These are phyloP conservation scores for Brachionus asplanchnoidis DNA, from an alignment of 1,140 invertebrate genomes.

Conservation along the genomic window DNA sequence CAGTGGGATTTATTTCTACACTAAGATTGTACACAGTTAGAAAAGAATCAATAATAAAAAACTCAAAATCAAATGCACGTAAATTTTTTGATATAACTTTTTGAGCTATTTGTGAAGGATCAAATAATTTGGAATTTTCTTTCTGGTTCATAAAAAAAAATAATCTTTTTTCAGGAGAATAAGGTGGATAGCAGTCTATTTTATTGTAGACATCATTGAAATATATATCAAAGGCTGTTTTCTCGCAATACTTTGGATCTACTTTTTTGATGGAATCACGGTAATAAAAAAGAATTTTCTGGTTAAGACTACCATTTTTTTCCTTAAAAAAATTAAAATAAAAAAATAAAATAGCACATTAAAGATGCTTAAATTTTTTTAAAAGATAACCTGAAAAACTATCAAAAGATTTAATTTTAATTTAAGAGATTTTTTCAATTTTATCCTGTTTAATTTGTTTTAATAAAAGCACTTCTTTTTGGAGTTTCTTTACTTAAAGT, in stretches of 20 bases:
- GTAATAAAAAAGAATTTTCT: not conserved
- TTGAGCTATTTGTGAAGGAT: not conserved
- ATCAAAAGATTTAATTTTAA: too few species aligned
- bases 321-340: not conserved
- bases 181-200: not conserved
- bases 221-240: conserved; percentile 28
- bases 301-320: not conserved
- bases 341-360: not conserved
- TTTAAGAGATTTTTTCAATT: too few species aligned
- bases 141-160: not conserved
- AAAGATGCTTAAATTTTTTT: not conserved
- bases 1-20: not conserved
- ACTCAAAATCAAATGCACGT: not conserved
- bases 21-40: not conserved
- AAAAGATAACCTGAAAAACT: too few species aligned
- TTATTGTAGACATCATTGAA: not conserved
- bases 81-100: conserved; percentile 9
- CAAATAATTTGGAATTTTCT: not conserved
- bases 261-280: not conserved
- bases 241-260: not conserved
- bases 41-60: not conserved
- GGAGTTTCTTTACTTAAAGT: too few species aligned
- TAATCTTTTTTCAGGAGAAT: not conserved
- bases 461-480: too few species aligned
- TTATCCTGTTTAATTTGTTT: too few species aligned